Evolutionary conservation across 2,797 vertebrate genomes (phyloP), one percentile per base, ranked within the genome.

Genomic region (Phrynocephalus forsythii): DNA sequence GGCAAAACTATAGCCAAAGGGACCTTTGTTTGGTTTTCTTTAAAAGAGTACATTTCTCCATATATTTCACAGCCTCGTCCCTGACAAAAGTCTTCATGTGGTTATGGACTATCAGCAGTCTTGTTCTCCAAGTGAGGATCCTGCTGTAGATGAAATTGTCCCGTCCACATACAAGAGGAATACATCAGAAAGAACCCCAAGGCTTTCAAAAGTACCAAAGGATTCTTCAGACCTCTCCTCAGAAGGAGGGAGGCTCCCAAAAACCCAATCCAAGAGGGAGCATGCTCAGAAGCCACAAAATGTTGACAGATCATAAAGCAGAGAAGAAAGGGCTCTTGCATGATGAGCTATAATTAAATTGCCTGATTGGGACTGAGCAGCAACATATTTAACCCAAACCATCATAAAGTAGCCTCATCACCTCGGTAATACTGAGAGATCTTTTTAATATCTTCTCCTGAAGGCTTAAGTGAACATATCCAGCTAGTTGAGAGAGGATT

Each of bases 1-100:
- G 93, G 93, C 93, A 96, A 96, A 95, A 96, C 92, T 95, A 94
- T 50, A 92, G 95, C 93, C 90, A 96, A 93, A 94, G 0, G 30
- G 93, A 95, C 92, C 93, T 94, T 96, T 93, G 71, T 69, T 83
- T 69, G 2, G 33, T 38, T 18, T 22, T 82, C 82, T 5, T 20
- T 94, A 96, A 95, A 96, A 96, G 90, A 0, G 33, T 87, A 9
- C 20, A 30, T 28, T 68, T 93, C 91, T 71, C 86, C 87, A 77
- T 38, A 38, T 84, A 15, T 67, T 88, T 85, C 30, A 38, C 82
- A 91, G 84, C 7, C 86, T 24, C 10, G 1, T 28, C 94, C 82
- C 28, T 89, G 63, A 78, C 56, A 85, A 44, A 91, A 86, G 20
- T 0, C 0, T 69, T 78, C 66, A 38, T 33, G 18, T 30, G 30